phyloP scores from a whole-genome alignment of 2,888 invertebrate species.

The Diarsia rubi region DNA sequence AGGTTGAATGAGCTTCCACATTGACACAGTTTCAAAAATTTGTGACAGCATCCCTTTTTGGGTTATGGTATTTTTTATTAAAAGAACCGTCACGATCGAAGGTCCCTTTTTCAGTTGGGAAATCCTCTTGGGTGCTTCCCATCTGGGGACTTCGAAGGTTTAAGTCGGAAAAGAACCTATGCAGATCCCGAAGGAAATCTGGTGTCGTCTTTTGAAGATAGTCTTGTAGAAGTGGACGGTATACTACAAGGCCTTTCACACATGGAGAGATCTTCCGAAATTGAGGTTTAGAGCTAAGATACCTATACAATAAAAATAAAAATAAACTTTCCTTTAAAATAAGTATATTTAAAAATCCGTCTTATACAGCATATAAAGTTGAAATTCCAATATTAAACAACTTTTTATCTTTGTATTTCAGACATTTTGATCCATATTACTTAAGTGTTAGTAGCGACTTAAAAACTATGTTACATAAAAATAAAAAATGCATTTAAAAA shows the following conservation, averaged over 20 bases:
- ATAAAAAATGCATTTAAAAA: too few relatives aligned
- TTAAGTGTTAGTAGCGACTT: too few relatives aligned
- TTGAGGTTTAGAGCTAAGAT: too few relatives aligned
- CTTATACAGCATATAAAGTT: too few relatives aligned
- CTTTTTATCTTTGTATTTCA: too few relatives aligned
- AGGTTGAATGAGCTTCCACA: slow-evolving; percentile 9
- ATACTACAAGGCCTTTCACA: not conserved
- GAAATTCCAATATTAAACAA: too few relatives aligned
- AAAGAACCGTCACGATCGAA: not conserved
- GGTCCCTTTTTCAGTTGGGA: not conserved
- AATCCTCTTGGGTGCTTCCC: not conserved
- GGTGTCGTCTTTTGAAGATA: not conserved
- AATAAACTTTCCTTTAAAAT: too few relatives aligned
- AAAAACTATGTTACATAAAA: too few relatives aligned
- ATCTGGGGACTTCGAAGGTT: not conserved
- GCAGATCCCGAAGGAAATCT: not conserved
- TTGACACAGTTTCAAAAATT: slow-evolving; percentile 28
- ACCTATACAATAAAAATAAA: too few relatives aligned
- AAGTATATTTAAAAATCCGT: too few relatives aligned
- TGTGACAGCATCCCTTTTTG: not conserved
- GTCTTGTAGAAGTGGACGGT: not conserved
- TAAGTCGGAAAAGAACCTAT: not conserved
- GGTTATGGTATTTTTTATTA: not conserved
- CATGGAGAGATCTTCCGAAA: not conserved
- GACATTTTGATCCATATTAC: too few relatives aligned